These are phyloP conservation scores for Pandemis heparana DNA, from an alignment of 2,888 invertebrate genomes.

Conservation along the genomic window DNA sequence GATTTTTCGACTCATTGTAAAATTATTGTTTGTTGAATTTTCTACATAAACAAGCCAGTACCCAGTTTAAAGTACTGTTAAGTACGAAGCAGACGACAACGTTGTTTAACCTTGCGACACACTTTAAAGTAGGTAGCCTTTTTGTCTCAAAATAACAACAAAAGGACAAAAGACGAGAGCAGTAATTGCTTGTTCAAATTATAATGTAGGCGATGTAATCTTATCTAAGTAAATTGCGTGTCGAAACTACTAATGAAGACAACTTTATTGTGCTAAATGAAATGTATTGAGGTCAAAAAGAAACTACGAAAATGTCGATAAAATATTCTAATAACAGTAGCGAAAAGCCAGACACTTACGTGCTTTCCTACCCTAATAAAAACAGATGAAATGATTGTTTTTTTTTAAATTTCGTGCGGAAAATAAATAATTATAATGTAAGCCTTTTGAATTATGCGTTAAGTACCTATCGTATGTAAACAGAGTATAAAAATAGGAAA, in stretches of 20 bases:
- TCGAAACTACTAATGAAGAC: conserved; percentile 32
- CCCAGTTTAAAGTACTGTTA: not conserved
- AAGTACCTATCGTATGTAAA: too few relatives aligned
- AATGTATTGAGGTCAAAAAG: conserved; percentile 17
- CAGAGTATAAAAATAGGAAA: too few relatives aligned
- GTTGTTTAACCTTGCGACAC: conserved; percentile 1
- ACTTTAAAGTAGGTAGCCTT: conserved; percentile 4
- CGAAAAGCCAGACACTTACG: not conserved
- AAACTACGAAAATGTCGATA: not conserved
- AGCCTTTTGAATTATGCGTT: too few relatives aligned
- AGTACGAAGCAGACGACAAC: not conserved
- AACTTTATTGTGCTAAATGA: conserved; percentile 31
- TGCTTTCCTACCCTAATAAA: not conserved
- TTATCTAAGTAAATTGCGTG: conserved; percentile 33
- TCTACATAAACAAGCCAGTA: not conserved
- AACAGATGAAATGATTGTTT: not conserved
- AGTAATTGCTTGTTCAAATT: conserved; percentile 27
- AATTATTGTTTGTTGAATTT: not conserved
- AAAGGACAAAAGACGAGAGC: conserved; percentile 29
- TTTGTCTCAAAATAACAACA: conserved; percentile 7
- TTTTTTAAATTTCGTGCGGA: too few relatives aligned
- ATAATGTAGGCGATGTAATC: conserved; percentile 33
- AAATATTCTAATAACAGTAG: not conserved
- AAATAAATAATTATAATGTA: too few relatives aligned
- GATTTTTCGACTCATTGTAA: not conserved